Percentiles rank a stretch among this genome's conserved stretches.
Conservation (phyloP, 1,140 invertebrate genomes). For the Heliconius eleuchia region DNA sequence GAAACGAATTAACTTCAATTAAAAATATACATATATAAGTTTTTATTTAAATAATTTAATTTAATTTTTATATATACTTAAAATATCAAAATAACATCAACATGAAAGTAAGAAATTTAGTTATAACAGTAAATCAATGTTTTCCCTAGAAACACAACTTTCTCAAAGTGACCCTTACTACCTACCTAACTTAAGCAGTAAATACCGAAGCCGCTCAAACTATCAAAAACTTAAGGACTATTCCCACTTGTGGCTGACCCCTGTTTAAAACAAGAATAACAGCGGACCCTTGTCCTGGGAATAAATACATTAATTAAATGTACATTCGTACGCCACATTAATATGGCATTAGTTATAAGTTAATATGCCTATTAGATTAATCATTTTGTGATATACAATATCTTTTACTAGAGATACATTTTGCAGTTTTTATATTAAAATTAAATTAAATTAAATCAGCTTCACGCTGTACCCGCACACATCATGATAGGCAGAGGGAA, state of each 20-base stretch:
- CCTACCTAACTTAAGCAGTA: slow-evolving; percentile 47
- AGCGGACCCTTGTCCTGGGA: slow-evolving; percentile 33
- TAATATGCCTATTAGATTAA: not conserved
- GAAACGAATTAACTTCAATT: no score
- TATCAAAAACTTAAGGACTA: slow-evolving; percentile 76
- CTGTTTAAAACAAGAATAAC: slow-evolving; percentile 62
- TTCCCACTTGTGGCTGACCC: slow-evolving; percentile 68
- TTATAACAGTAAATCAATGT: slow-evolving; percentile 36
- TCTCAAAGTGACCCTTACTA: slow-evolving; percentile 48
- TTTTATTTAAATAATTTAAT: no score
- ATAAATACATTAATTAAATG: slow-evolving; percentile 50
- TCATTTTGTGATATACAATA: no score
- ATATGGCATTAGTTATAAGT: slow-evolving; percentile 26
- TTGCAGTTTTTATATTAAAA: no score
- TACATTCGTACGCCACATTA: slow-evolving; percentile 37
- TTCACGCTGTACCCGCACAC: no score
- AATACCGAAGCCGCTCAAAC: slow-evolving; percentile 74
- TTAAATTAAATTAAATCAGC: no score
- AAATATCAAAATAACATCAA: not conserved
- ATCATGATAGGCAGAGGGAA: no score
- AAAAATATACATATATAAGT: no score
- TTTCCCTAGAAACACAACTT: slow-evolving; percentile 54
- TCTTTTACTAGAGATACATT: not conserved
- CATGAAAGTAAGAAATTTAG: slow-evolving; percentile 19
- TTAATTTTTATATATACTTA: no score